These are phyloP conservation scores for Papilio polyxenes DNA, from an alignment of 1,140 invertebrate genomes.

Conservation along the genomic window DNA sequence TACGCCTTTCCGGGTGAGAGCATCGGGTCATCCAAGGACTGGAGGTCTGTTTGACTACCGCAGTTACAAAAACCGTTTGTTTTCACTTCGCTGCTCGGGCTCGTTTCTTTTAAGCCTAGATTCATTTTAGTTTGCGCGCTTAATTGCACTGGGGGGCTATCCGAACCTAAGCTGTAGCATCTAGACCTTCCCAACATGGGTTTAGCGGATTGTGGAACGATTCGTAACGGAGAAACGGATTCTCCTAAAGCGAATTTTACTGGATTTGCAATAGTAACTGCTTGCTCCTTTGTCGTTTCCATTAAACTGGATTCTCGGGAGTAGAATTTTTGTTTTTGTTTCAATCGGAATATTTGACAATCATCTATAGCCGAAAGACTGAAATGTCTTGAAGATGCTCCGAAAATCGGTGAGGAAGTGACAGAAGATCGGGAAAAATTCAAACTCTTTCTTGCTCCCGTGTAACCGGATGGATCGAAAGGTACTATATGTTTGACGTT, in stretches of 20 bases:
- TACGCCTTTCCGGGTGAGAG: conserved; percentile 80
- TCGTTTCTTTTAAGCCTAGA: conserved; percentile 81
- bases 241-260: conserved; percentile 86
- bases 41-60: conserved; percentile 86
- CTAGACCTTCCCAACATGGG: conserved; percentile 72
- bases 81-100: conserved; percentile 66
- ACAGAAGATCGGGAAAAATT: conserved; percentile 68
- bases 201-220: conserved; percentile 64
- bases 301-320: conserved; percentile 76
- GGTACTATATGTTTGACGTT: conserved; percentile 88
- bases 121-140: conserved; percentile 84
- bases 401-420: conserved; percentile 73
- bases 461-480: conserved; percentile 83
- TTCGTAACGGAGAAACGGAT: conserved; percentile 80
- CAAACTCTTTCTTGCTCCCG: conserved; percentile 72
- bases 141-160: conserved; percentile 80
- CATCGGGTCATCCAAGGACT: conserved; percentile 82
- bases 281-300: conserved; percentile 69
- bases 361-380: conserved; percentile 84
- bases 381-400: conserved; percentile 81
- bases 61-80: conserved; percentile 83
- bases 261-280: conserved; percentile 64
- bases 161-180: conserved; percentile 83
- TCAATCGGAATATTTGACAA: conserved; percentile 76
- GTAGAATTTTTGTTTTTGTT: conserved; percentile 73